Base-by-base conservation (phyloP, 2,113 vertebrate genomes). In the Stigmatopora nigra region DNA sequence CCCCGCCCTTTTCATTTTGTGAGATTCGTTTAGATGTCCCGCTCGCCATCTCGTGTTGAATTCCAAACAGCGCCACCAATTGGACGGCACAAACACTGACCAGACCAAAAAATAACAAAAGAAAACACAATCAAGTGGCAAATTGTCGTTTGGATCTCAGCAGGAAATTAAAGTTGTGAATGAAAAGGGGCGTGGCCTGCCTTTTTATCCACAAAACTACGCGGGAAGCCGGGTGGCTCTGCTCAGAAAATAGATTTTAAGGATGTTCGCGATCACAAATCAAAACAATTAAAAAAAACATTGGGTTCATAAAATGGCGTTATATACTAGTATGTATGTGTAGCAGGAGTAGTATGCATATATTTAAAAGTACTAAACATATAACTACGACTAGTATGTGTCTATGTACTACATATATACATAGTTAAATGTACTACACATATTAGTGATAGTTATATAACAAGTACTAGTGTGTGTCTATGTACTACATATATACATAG, bases 221-320 rank as follows among this genome's bases (percentile, higher is more conserved):
- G 77, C 87, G 87, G 84, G 78, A 88, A 88, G 88, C 86, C 56
- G 41, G 68, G 52, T 86, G 75, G 64, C 83, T 90, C 84, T 82
- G 55, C 74, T 82, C 67, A 68, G 10, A 12, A 17, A n/a, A 57
- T 4, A 35, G 22, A 8, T 52, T 9, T 17, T 52, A n/a, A 1
- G 49, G 38, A 41, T 41, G 38, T 41, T 1, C 38, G 7, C 38
- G 38, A 41, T 41, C 38, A 31, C 25, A 31, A 31, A 31, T 31
- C 25, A 31, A 31, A 31, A 31, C 25, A 31, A 31, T 31, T 2
- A 31, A 31, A 31, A 31, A 31, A 31, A 31, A 31, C 25, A 31
- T 31, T 3, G 25, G 25, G 25, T 31, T 31, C 3, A 2, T 31
- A 31, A 31, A 31, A 31, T 31, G 25, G 25, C 25, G 25, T 31